Evolutionary conservation across 2,113 vertebrate species (phyloP).

Genomic region (Rhea pennata): DNA sequence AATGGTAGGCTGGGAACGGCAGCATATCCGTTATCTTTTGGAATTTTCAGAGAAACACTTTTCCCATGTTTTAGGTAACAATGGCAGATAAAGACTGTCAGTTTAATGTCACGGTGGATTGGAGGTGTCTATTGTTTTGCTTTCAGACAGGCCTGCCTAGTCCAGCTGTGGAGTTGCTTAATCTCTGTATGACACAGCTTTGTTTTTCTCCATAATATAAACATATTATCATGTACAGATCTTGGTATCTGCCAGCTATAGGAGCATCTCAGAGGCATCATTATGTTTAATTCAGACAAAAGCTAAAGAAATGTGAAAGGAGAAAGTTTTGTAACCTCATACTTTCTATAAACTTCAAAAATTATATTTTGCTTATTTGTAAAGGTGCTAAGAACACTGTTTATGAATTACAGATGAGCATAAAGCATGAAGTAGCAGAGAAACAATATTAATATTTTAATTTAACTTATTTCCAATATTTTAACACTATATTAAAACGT

Average conservation of each 20-base stretch:
- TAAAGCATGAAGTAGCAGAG: not conserved
- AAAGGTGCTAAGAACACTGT: not conserved
- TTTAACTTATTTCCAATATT: not conserved
- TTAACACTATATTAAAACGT: not conserved
- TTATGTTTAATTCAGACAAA: slow-evolving; percentile 40
- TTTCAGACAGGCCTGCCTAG: slow-evolving; percentile 59
- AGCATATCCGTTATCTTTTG: slow-evolving; percentile 74
- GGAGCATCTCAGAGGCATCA: slow-evolving; percentile 23
- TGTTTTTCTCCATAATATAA: slow-evolving; percentile 51
- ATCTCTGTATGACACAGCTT: slow-evolving; percentile 53
- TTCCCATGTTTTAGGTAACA: slow-evolving; percentile 80
- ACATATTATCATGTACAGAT: slow-evolving; percentile 58
- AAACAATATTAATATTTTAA: not conserved
- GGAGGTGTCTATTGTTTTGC: slow-evolving; percentile 74
- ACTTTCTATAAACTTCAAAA: not conserved
- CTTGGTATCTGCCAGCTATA: slow-evolving; percentile 32
- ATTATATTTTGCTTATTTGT: not conserved
- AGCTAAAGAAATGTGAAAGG: slow-evolving; percentile 5
- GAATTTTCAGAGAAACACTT: slow-evolving; percentile 70
- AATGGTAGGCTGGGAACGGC: slow-evolving; percentile 74
- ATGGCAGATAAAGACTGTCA: slow-evolving; percentile 79
- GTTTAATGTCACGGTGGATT: slow-evolving; percentile 72
- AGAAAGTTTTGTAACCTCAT: not conserved
- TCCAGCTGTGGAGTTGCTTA: slow-evolving; percentile 66
- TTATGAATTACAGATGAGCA: not conserved